Evolutionary conservation across 30 jellyfish, hydroid and myxozoan species (phyloP).

Genomic region (Sanderia malayensis): DNA sequence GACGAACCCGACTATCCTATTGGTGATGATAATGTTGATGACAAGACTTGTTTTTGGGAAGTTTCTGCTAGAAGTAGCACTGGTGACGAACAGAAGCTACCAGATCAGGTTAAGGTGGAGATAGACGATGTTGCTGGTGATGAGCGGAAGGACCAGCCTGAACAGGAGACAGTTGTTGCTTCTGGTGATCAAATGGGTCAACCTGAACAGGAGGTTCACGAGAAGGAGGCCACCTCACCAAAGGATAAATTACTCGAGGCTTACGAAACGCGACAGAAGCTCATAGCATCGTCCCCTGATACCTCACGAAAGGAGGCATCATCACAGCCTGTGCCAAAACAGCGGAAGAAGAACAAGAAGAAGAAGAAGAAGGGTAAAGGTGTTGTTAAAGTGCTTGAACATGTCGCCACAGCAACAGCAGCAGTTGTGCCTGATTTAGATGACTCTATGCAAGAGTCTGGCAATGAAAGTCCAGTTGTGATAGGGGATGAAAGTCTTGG

Average conservation of each 20-base stretch:
- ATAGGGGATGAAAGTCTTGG: not conserved
- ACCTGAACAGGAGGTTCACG: not conserved
- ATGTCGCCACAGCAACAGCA: constrained; percentile 19
- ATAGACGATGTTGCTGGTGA: no score
- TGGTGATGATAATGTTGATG: no score
- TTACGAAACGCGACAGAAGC: constrained; percentile 6
- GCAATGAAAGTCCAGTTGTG: not conserved
- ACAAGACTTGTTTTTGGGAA: no score
- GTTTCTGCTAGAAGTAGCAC: no score
- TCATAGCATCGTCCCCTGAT: constrained; percentile 14
- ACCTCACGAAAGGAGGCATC: constrained; percentile 7
- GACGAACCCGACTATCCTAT: no score
- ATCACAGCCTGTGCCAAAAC: constrained; percentile 78
- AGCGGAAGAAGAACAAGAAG: constrained; percentile 81
- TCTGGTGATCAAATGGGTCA: no score
- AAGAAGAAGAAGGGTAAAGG: constrained; percentile 62
- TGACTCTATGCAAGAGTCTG: not conserved
- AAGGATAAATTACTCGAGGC: constrained; percentile 9
- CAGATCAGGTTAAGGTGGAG: no score
- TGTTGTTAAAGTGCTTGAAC: constrained; percentile 31
- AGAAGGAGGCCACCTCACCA: constrained; percentile 1
- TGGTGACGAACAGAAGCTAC: no score
- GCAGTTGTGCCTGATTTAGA: constrained; percentile 23
- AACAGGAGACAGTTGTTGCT: no score
- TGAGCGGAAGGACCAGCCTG: no score